Base-by-base conservation (phyloP, 2,888 invertebrate species). In the Pasiphila rectangulata region DNA sequence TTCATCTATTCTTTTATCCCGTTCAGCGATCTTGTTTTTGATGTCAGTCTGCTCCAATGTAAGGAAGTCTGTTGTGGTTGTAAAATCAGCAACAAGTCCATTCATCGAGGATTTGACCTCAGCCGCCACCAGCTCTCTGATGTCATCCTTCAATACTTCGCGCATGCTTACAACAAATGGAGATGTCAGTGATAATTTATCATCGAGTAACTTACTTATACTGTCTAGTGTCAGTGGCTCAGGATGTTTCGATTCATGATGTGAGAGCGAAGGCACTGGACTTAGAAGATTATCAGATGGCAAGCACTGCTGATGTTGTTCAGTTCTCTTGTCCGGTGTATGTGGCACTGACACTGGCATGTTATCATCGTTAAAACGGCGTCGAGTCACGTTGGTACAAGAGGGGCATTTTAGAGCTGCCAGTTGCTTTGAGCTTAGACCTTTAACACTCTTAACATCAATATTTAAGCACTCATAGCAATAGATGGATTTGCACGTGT, bases 51-150 rank as follows among this genome's bases (percentile, higher is more conserved):
- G 54, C 30, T 50, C 50, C 4, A 0, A 4, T 1, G 4, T 17
- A 3, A 57, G n/a, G n/a, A 46, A 54, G 16, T 57, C 54, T 0
- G 57, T 54, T 0, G 51, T 54, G 6, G 21, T 4, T 0, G 48
- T 34, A 6, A 48, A 48, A 9, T 43, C 48, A 13, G n/a, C n/a
- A 10, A 43, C 34, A 0, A 46, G 4, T 3, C n/a, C 2, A 2
- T 7, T 9, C 23, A 23, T 9, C 7, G 23, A 2, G 1, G 9
- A n/a, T 7, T 9, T 23, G 1, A 23, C 7, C 9, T 23, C 23
- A 7, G 23, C 9, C 23, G 9, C 23, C 23, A 23, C 23, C n/a
- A 23, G 23, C 23, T 23, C 23, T 7, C 9, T 23, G 3, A 23
- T 7, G 3, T 23, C 23, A 2, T n/a, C n/a, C 9, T 23, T 23